Conservation (phyloP, 2,888 invertebrate genomes). For the Noctuana brunneofusca region DNA sequence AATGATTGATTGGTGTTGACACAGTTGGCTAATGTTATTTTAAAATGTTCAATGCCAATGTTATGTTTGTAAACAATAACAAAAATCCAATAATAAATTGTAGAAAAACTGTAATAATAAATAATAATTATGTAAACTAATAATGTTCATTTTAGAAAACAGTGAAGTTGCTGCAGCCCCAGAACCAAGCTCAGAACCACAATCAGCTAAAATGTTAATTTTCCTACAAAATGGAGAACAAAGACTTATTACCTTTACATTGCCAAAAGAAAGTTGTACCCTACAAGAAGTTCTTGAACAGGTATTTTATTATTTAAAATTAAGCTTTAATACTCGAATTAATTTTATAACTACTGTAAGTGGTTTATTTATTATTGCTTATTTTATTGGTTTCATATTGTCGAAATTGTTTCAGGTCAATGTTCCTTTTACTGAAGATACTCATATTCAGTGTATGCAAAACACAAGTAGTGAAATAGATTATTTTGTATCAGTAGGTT, state of each 20-base stretch:
- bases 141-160: constrained; percentile 58
- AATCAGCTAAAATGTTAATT: constrained; percentile 91
- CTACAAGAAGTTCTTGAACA: constrained; percentile 92
- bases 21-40: too few relatives aligned
- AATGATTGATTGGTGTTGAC: too few relatives aligned
- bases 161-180: constrained; percentile 68
- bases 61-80: too few relatives aligned
- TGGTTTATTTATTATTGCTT: not conserved
- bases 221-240: constrained; percentile 90
- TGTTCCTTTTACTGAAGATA: constrained; percentile 87
- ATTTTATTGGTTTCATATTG: not conserved
- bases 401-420: constrained; percentile 76
- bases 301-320: constrained; percentile 59
- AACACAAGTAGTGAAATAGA: constrained; percentile 89
- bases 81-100: too few relatives aligned
- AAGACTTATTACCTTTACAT: constrained; percentile 90
- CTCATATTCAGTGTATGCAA: constrained; percentile 88
- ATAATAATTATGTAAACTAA: not conserved
- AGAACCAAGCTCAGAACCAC: constrained; percentile 78
- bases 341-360: not conserved
- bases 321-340: too few relatives aligned
- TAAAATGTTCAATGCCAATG: too few relatives aligned
- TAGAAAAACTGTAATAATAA: too few relatives aligned
- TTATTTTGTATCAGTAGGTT: constrained; percentile 89
- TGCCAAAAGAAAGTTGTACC: constrained; percentile 91